Conservation (phyloP, 2,888 invertebrate species). For the Temnothorax ravouxi region DNA sequence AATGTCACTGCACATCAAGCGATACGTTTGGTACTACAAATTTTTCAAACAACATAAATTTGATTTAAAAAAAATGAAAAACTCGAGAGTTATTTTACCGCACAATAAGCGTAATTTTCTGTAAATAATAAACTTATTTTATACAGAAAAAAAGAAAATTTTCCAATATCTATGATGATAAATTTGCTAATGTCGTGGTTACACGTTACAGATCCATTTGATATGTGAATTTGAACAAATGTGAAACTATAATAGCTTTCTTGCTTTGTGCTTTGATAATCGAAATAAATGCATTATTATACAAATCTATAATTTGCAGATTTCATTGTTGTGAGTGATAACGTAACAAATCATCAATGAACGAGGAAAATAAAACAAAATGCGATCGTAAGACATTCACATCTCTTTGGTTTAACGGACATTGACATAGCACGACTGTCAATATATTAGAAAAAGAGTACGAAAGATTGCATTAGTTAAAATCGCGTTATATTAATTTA, state of each 20-base stretch:
- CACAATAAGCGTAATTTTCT: neutral
- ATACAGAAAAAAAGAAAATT: constrained; percentile 15
- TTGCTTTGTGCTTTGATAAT: neutral
- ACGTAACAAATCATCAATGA: constrained; percentile 55
- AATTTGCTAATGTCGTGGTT: constrained; percentile 67
- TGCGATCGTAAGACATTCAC: constrained; percentile 65
- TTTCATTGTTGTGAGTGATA: constrained; percentile 5
- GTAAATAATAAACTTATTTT: constrained; percentile 8
- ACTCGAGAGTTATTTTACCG: neutral
- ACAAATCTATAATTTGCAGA: neutral
- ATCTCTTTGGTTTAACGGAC: constrained; percentile 81
- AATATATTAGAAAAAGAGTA: constrained; percentile 35
- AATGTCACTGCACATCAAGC: constrained; percentile 12
- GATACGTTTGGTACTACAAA: constrained; percentile 1
- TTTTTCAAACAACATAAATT: constrained; percentile 5
- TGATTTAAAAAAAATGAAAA: neutral
- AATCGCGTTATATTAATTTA: constrained; percentile 21
- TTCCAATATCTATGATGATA: constrained; percentile 20
- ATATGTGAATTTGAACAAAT: constrained; percentile 81
- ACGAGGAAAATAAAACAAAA: constrained; percentile 69
- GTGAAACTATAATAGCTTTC: constrained; percentile 59
- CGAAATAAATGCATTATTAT: constrained; percentile 6
- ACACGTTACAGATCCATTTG: constrained; percentile 81
- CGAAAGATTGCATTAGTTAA: constrained; percentile 18
- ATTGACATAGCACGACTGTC: constrained; percentile 58